Base-by-base conservation (phyloP, 2,888 invertebrate genomes). In the Allygus modestus region DNA sequence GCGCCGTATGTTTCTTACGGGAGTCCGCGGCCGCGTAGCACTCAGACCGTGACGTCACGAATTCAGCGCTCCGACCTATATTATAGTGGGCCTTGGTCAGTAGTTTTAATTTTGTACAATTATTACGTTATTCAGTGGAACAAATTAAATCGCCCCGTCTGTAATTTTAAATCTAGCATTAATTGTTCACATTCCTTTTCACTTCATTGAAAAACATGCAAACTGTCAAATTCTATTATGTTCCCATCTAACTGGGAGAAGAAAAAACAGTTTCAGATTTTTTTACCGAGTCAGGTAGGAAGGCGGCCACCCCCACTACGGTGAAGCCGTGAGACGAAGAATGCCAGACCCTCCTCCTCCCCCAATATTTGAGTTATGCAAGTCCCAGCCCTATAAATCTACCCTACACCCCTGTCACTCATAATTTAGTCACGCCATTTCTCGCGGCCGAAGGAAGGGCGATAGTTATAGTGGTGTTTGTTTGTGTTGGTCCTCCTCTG, bases 301-400 rank as follows among this genome's bases (percentile, higher is more conserved):
- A 23, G 26, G n/a, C 7, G n/a, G 26, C 73, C 41, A 9, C 37
- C 37, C 37, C 37, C 9, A 9, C 37, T 4, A 37, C 37, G n/a
- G 1, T 33, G 33, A 43, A n/a, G n/a, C 23, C 41, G 2, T 2
- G 73, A 4, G 43, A 2, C 37, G 46, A 77, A 77, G 75, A 77
- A 77, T 77, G 75, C 75, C 46, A 28, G 46, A 2, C 15, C 23
- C 17, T 43, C 46, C 33, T 37, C n/a, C 61, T 33, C 41, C 82
- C 71, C 65, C 46, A 77, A 77, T 77, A 46, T 82, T 82, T 82
- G 71, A 82, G 71, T 69, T 82, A 82, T 82, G 82, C 71, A 82
- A 82, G 65, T 79, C 51, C 82, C 65, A 43, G 17, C 82, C 82
- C 71, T 69, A 82, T 82, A 82, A 82, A 82, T 82, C 65, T 43